Evolutionary conservation across 2,888 invertebrate species (phyloP).

Genomic region (Gisinianus flammeolus): DNA sequence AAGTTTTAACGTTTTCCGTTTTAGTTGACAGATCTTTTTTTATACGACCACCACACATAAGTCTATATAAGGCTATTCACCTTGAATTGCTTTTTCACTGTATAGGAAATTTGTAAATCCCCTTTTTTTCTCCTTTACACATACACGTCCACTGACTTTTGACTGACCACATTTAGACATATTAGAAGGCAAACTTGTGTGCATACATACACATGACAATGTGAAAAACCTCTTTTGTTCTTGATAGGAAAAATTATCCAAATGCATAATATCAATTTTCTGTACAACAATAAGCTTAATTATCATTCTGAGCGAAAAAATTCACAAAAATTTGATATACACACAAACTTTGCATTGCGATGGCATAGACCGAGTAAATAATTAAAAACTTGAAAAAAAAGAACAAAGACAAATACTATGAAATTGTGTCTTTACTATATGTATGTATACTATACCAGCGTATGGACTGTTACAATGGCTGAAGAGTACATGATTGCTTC

Average conservation of each 20-base stretch:
- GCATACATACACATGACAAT: not conserved
- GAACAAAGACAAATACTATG: too few relatives aligned
- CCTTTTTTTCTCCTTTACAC: conserved; percentile 4
- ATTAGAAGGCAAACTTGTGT: conserved; percentile 19
- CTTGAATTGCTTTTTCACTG: conserved; percentile 45
- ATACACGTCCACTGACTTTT: not conserved
- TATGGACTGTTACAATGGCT: too few relatives aligned
- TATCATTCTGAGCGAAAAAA: too few relatives aligned
- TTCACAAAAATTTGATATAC: too few relatives aligned
- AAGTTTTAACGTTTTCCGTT: not conserved
- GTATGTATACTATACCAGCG: too few relatives aligned
- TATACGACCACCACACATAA: conserved; percentile 28
- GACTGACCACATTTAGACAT: conserved; percentile 15
- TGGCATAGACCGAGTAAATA: too few relatives aligned
- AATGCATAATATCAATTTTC: too few relatives aligned
- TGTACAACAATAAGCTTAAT: too few relatives aligned
- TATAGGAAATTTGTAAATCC: conserved; percentile 20
- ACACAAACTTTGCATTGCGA: too few relatives aligned
- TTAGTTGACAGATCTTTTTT: conserved; percentile 26
- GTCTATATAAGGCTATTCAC: conserved; percentile 40
- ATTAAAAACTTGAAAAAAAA: too few relatives aligned
- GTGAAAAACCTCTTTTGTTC: not conserved
- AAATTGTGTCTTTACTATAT: too few relatives aligned
- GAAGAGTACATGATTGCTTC: too few relatives aligned
- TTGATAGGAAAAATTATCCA: not conserved